phyloP scores from a whole-genome alignment of 2,113 vertebrate genomes.

The Myodes glareolus region DNA sequence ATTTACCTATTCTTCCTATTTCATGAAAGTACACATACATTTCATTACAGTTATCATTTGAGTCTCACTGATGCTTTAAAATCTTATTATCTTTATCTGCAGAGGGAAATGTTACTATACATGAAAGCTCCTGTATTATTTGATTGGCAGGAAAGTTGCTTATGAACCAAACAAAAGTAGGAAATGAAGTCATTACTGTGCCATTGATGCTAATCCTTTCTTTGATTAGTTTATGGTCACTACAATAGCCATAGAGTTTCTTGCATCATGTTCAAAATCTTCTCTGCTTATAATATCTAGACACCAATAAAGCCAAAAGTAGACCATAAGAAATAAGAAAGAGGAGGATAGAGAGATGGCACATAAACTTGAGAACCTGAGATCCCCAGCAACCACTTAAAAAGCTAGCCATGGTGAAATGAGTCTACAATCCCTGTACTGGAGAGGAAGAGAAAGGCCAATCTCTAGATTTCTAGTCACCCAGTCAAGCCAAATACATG shows the following conservation, averaged over 20 bases:
- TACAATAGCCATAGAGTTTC: neutral
- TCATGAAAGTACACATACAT: neutral
- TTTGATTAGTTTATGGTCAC: constrained; percentile 33
- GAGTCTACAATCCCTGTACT: neutral
- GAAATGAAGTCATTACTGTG: constrained; percentile 50
- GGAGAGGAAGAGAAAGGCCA: neutral
- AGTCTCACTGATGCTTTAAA: constrained; percentile 46
- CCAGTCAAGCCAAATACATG: neutral
- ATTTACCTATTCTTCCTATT: neutral
- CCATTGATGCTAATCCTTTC: constrained; percentile 33
- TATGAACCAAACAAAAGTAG: neutral
- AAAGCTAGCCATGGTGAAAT: neutral
- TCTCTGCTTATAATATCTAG: neutral
- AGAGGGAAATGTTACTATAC: constrained; percentile 8
- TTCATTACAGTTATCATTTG: constrained; percentile 24
- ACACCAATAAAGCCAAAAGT: neutral
- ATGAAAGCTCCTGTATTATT: constrained; percentile 27
- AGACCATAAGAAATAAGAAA: neutral
- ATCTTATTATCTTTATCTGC: constrained; percentile 28
- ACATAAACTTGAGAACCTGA: neutral
- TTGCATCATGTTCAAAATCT: neutral
- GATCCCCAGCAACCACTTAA: neutral
- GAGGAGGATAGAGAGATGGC: neutral
- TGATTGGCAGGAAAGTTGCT: constrained; percentile 14
- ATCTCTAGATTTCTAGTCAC: no score